Base-by-base conservation (phyloP, 1,140 invertebrate species). In the Ostrea edulis region DNA sequence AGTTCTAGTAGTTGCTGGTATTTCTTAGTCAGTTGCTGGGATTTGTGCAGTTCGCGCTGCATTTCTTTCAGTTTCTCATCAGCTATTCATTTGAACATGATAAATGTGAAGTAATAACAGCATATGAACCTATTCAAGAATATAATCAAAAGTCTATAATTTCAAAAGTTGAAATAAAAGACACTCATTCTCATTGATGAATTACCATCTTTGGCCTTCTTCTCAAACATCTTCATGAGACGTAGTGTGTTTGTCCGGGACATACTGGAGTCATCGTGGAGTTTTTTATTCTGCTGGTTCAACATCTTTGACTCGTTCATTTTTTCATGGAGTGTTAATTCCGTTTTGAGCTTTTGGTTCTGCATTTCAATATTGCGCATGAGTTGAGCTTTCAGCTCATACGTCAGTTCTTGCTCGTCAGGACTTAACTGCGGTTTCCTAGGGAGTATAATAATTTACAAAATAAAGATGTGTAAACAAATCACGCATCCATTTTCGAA, bases 291-390 rank as follows among this genome's bases (percentile, higher is more conserved):
- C 53, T 90, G 87, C 68, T 91, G 89, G 44, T 86, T 91, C n/a
- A 90, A 35, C 62, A 89, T 82, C 77, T 91, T 89, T 65, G 92
- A 89, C 55, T 93, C 92, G 20, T 88, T 88, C 90, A 90, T 92
- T 83, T 93, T 93, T 77, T 91, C 91, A 86, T 93, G 92, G 8
- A 93, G 87, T 35, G 90, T 89, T 68, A 93, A 88, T 86, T 93
- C 92, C 77, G 91, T 92, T 86, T 92, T 93, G 5, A 93, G 55
- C 52, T 92, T 92, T 71, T 91, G 91, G 84, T 92, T 92, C 82
- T 93, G 92, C 55, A 91, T 90, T 82, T 92, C 91, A 29, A 93
- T 89, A 84, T 92, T 92, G 71, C 91, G 90, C 90, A 93, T 88
- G 71, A 93, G 84, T 53, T 92, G 91, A 84, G 91, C 90, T 62